A percentile compares a stretch with the other conserved stretches of the same genome.
Conservation (phyloP, 2,888 invertebrate genomes). For the Polia nebulosa region DNA sequence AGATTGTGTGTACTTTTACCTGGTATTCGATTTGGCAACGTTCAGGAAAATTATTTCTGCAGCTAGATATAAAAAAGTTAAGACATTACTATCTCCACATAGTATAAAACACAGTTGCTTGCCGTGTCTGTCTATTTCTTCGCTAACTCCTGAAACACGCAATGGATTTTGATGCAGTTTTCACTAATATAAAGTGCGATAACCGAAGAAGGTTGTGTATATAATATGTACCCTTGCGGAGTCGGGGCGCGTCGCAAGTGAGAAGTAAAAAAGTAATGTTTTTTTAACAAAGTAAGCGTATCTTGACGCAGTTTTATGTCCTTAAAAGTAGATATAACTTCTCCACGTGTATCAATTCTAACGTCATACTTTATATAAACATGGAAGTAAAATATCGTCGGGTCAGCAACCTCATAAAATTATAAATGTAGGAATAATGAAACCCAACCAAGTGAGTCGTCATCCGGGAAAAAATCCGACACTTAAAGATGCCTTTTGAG, state of each 20-base stretch:
- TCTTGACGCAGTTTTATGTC: slow-evolving; percentile 3
- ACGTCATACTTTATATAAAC: slow-evolving; percentile 12
- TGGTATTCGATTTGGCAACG: slow-evolving; percentile 51
- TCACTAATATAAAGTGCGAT: no score
- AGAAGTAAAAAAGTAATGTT: slow-evolving; percentile 12
- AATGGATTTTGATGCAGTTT: no score
- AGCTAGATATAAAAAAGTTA: slow-evolving; percentile 12
- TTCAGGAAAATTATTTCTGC: slow-evolving; percentile 32
- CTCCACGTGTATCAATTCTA: neutral
- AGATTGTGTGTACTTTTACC: slow-evolving; percentile 61
- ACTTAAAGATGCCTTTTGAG: slow-evolving; percentile 81
- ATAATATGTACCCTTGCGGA: no score
- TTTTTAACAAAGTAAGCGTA: slow-evolving; percentile 26
- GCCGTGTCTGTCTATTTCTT: no score
- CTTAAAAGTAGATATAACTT: neutral
- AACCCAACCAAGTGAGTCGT: slow-evolving; percentile 62
- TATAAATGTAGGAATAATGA: slow-evolving; percentile 54
- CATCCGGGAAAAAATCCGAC: slow-evolving; percentile 70
- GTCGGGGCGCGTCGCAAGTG: no score
- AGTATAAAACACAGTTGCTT: no score
- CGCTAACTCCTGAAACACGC: no score
- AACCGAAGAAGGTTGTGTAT: no score
- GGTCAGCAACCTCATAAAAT: slow-evolving; percentile 47
- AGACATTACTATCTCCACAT: no score
- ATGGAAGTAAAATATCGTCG: slow-evolving; percentile 5